Base-by-base conservation (phyloP, 1,140 invertebrate species). In the Aphelinus atriplicis region DNA sequence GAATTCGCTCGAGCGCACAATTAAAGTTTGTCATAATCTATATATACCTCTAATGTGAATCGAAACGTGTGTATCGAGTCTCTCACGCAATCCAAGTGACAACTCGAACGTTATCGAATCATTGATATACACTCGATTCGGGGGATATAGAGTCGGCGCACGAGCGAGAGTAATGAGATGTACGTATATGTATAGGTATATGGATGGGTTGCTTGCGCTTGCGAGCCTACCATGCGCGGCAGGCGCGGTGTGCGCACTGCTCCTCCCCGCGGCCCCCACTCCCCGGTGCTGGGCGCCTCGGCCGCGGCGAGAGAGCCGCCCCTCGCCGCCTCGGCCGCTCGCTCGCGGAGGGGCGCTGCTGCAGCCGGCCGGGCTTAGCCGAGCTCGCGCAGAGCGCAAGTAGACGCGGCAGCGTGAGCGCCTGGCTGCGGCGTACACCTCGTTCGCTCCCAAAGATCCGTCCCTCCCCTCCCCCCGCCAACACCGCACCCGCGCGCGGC, bases 381-480 rank as follows among this genome's bases (percentile, higher is more conserved):
- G 6, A 53, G 56, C 62, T 75, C 66, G 2, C 72, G 67, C 75
- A 76, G 75, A 72, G 63, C 75, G 75, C 75, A 71, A 76, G 75
- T 76, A 76, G 75, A 76, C 75, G 75, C 70, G 75, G 70, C 7
- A 76, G 69, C 75, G 75, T 71, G 64, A 69, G 26, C 26, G 26
- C 26, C 26, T 26, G 26, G 26, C 26, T 26, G 26, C 26, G 26
- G 26, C 26, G 26, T 26, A 26, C 26, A 26, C 26, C 26, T 26
- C 26, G 26, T 26, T 26, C 26, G 26, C 26, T 26, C 26, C 26
- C 26, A 26, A 26, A 26, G 26, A 26, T 26, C 26, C 26, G 26
- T 26, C 58, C 45, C 42, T 60, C 55, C 55, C 26, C 7, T 9
- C 55, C 3, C 55, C 55, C 3, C 7, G 7, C 55, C 55, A 10